phyloP scores from a whole-genome alignment of 2,797 vertebrate species.

The Typhlichthys eigenmanni region DNA sequence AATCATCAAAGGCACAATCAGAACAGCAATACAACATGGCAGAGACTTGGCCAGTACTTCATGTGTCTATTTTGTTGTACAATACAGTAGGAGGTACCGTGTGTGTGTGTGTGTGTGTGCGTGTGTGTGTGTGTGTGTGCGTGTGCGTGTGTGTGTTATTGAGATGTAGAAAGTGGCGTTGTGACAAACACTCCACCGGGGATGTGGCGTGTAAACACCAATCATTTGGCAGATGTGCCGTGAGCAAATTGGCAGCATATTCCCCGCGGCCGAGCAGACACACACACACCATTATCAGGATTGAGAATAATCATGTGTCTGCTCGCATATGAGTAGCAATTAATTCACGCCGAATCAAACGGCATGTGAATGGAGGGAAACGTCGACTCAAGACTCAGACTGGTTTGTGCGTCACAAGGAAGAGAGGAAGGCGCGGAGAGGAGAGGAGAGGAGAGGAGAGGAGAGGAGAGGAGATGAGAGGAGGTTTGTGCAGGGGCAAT shows the following conservation, averaged over 20 bases:
- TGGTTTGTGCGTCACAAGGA: neutral
- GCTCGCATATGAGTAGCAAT: constrained; percentile 84
- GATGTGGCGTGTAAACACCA: constrained; percentile 82
- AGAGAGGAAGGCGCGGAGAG: neutral
- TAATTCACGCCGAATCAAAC: constrained; percentile 82
- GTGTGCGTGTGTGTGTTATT: constrained; percentile 61
- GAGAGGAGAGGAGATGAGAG: neutral
- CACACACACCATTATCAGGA: constrained; percentile 83
- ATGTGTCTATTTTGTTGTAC: neutral
- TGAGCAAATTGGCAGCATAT: constrained; percentile 80
- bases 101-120: constrained; percentile 15
- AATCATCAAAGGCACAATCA: neutral
- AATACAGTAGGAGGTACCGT: neutral
- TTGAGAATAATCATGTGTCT: constrained; percentile 84
- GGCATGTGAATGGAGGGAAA: constrained; percentile 57
- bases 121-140: constrained; percentile 11
- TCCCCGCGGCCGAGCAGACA: constrained; percentile 71
- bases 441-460: neutral
- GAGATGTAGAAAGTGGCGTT: constrained; percentile 79
- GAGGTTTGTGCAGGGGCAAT: constrained; percentile 16
- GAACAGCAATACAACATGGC: neutral
- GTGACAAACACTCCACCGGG: constrained; percentile 80
- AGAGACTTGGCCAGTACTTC: neutral
- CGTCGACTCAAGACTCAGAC: constrained; percentile 19
- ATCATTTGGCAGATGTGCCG: constrained; percentile 84